Evolutionary conservation across 2,113 vertebrate genomes (phyloP).

Genomic region (Phaethon lepturus): DNA sequence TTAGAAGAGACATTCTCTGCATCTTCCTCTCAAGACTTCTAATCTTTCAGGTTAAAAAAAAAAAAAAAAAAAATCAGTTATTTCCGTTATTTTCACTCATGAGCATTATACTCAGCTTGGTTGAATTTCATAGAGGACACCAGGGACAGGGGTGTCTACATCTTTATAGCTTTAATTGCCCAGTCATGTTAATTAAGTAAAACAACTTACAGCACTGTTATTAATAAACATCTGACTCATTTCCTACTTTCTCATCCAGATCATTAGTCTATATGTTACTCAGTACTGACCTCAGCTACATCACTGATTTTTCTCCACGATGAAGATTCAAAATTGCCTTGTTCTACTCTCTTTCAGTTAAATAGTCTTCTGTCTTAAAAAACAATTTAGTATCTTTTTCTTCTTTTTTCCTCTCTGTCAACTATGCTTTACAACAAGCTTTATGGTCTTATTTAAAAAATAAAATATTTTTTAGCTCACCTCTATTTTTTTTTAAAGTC

Average conservation of each 20-base stretch:
- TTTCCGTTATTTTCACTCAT: background rate
- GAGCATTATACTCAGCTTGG: background rate
- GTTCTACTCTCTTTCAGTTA: background rate
- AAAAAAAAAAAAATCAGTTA: background rate
- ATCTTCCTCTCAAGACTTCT: background rate
- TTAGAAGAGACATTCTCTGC: background rate
- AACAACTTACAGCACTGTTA: background rate
- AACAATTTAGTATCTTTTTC: background rate
- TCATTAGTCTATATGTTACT: background rate
- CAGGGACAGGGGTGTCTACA: background rate
- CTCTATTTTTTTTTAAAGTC: background rate
- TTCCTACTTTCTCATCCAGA: background rate
- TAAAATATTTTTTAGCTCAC: background rate
- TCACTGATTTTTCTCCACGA: background rate
- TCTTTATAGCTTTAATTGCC: background rate
- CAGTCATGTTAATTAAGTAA: background rate
- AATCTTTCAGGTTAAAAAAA: background rate
- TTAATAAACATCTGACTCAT: background rate
- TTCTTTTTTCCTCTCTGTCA: background rate
- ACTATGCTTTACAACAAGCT: background rate
- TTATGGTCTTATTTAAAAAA: background rate
- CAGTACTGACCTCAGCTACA: background rate
- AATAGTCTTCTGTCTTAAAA: background rate
- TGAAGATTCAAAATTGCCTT: background rate
- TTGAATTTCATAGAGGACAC: background rate